phyloP scores from a whole-genome alignment of 2,113 vertebrate species.

The Myotis davidii region DNA sequence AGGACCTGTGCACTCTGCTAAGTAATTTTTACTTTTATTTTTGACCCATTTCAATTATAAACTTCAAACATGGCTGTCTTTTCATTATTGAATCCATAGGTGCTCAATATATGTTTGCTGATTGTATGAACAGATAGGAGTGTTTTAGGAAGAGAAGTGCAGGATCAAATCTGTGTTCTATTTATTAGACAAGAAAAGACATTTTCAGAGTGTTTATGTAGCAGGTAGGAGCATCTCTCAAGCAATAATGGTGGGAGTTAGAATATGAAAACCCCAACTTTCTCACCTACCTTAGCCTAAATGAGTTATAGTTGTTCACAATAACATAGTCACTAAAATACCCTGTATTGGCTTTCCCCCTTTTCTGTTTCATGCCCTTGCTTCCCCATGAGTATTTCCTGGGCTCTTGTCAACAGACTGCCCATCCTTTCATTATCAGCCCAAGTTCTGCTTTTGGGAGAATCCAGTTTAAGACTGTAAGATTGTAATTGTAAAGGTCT shows the following conservation, averaged over 20 bases:
- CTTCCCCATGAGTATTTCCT: neutral
- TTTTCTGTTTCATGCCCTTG: neutral
- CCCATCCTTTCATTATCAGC: neutral
- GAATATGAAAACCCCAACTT: neutral
- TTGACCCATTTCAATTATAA: neutral
- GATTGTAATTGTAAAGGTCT: neutral
- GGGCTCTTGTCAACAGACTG: neutral
- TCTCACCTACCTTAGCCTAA: neutral
- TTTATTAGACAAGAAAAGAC: neutral
- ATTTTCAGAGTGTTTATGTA: neutral
- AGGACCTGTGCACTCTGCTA: neutral
- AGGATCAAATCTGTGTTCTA: neutral
- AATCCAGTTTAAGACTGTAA: neutral
- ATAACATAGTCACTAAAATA: neutral
- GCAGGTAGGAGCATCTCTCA: neutral
- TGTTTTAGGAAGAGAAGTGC: conserved; percentile 30
- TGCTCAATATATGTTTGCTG: neutral
- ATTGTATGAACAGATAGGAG: neutral
- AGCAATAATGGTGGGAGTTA: neutral
- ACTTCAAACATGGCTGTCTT: neutral
- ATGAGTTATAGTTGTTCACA: neutral
- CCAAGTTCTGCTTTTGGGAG: conserved; percentile 5
- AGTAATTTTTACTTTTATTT: neutral
- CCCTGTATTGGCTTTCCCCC: neutral
- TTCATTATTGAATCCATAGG: neutral